Evolutionary conservation across 2,113 vertebrate species (phyloP), one percentile per base, ranked within the genome.

Genomic region (Candoia aspera): DNA sequence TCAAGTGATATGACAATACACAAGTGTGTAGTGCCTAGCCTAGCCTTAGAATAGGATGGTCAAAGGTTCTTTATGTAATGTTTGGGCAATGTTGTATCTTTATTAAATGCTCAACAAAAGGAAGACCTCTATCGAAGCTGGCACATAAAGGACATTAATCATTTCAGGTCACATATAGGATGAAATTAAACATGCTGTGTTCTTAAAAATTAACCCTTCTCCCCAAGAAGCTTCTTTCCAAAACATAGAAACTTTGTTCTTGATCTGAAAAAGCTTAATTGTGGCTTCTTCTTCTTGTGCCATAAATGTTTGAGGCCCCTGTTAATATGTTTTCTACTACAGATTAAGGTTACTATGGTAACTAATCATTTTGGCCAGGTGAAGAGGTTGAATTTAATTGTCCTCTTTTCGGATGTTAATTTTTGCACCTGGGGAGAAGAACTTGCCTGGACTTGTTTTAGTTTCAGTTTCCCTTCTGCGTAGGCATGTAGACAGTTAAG

Each of bases 81-180:
- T 92, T 88, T 88, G 8, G 29, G 49, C 84, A 90, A 58, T 90
- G 49, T 13, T 92, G 3, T 23, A 59, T 93, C 93, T 93, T 91
- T 91, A 90, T 84, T 29, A 89, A 93, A 95, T 90, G 57, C 57
- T 60, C 90, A 91, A 68, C 62, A 19, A 0, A 0, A 53, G 60
- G 54, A 24, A 33, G 55, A 0, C 0, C 55, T 55, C 42, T 62
- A 23, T 6, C 29, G 55, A 84, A 59, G 86, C 62, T 55, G 29
- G 17, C 21, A 92, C 24, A 79, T 19, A 49, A 42, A 89, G 87
- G 17, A n/a, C 46, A 0, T 0, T 83, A 87, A 0, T 0, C 64
- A 42, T 49, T 49, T 83, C 0, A 49, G 0, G 23, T 15, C 0
- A 0, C 53, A 64, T 62, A 85, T 59, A n/a, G 26, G 29, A 60